phyloP scores from a whole-genome alignment of 2,113 vertebrate genomes.

The Trinectes maculatus region DNA sequence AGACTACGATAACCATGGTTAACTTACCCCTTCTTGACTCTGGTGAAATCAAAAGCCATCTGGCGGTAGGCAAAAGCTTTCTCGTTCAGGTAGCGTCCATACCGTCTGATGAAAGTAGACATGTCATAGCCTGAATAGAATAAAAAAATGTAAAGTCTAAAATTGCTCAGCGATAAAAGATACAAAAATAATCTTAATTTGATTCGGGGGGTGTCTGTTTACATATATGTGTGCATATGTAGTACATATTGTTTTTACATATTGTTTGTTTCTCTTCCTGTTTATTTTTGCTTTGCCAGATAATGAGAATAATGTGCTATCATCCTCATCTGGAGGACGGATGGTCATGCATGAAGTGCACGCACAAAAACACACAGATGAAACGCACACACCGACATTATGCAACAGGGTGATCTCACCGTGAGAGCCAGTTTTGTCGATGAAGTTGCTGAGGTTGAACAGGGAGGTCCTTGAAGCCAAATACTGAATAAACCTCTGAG shows the following conservation, averaged over 20 bases:
- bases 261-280: conserved; percentile 7
- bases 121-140: conserved; percentile 89
- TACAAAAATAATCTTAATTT: too few relatives aligned
- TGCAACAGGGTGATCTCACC: conserved; percentile 81
- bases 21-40: conserved; percentile 97
- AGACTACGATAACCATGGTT: background rate
- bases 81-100: conserved; percentile 98
- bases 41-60: conserved; percentile 99
- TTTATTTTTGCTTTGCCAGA: conserved; percentile 4
- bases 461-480: conserved; percentile 98
- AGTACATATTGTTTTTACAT: too few relatives aligned
- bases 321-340: background rate
- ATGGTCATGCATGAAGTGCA: background rate
- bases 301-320: background rate
- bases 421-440: conserved; percentile 98
- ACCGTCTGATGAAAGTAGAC: conserved; percentile 97
- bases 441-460: conserved; percentile 99
- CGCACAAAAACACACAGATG: background rate
- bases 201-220: background rate
- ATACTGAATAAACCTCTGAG: conserved; percentile 99
- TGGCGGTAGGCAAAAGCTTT: conserved; percentile 98
- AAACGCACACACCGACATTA: background rate
- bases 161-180: background rate
- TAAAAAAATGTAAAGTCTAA: background rate
- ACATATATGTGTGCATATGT: background rate